Base-by-base conservation (phyloP, 2,797 vertebrate genomes). In the Sebastes hubbsi region DNA sequence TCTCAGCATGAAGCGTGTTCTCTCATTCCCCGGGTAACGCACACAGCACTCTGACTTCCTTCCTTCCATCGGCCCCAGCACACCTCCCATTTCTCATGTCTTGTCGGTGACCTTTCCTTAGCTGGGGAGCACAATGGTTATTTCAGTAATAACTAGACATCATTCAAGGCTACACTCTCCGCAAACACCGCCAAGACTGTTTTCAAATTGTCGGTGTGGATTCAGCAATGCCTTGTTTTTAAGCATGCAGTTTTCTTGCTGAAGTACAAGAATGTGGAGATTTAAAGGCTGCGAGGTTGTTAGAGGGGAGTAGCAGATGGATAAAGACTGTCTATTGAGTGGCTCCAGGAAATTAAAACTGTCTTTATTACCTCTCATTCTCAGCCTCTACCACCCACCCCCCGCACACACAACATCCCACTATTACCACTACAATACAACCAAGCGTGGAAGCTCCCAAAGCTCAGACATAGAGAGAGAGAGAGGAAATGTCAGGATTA, bases 401-500 rank as follows among this genome's bases (percentile, higher is more conserved):
- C 7, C 20, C 61, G 66, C 49, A 36, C 56, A 22, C 75, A 74
- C 59, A 72, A 20, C 69, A 56, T 87, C 65, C 9, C 38, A 80
- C 79, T 56, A 65, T 79, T 87, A 78, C 79, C 42, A 66, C 62
- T 54, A 76, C 82, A 83, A 88, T 82, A 67, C 72, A 75, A 56
- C 79, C 65, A 16, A 77, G 74, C 30, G n/a, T 72, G 75, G 79
- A 75, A 72, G 80, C 77, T 89, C 81, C 69, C 77, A 71, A 61
- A 82, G 76, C 87, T 77, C 75, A 58, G 62, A 67, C 49, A 81
- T 55, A 65, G 22, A 54, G 42, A 32, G 60, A 27, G 67, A 75
- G 75, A 58, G 75, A 78, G 84, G 78, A 90, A 92, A 93, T 93
- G 91, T 92, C 91, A 92, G 89, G 89, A 92, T 90, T 90, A 89